Evolutionary conservation across 1,140 invertebrate genomes (phyloP).

Genomic region (Macrobrachium nipponense): DNA sequence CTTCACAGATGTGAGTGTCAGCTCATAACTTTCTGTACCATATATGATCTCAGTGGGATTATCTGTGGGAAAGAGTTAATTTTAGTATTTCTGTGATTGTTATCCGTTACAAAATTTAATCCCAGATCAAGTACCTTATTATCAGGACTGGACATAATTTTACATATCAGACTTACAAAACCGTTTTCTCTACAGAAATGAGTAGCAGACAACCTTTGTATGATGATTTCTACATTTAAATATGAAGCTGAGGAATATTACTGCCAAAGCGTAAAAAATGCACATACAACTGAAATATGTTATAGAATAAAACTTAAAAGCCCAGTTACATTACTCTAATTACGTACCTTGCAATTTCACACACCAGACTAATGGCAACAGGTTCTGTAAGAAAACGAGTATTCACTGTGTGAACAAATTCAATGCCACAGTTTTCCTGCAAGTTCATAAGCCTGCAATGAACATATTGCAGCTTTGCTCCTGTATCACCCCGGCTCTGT

Average conservation of each 20-base stretch:
- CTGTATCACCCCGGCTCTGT: slow-evolving; percentile 81
- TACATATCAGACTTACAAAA: too few species aligned
- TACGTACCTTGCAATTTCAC: slow-evolving; percentile 58
- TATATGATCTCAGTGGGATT: too few species aligned
- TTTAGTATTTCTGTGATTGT: too few species aligned
- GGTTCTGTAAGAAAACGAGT: slow-evolving; percentile 56
- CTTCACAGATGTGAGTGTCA: too few species aligned
- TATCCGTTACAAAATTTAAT: too few species aligned
- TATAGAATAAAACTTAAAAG: neutral
- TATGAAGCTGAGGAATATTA: neutral
- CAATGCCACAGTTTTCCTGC: slow-evolving; percentile 73
- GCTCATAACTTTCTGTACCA: too few species aligned
- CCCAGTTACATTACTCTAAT: neutral
- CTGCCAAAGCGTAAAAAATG: neutral
- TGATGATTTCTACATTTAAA: too few species aligned
- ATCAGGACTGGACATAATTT: too few species aligned
- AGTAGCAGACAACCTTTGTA: too few species aligned
- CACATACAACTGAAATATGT: neutral
- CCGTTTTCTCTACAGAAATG: too few species aligned
- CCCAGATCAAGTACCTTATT: too few species aligned
- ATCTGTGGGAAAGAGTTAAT: too few species aligned
- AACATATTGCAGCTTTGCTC: slow-evolving; percentile 89
- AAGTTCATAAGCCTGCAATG: slow-evolving; percentile 88
- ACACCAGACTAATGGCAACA: slow-evolving; percentile 62
- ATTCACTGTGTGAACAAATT: slow-evolving; percentile 43